Conservation (phyloP, 2,888 invertebrate genomes). For the Apamea anceps region DNA sequence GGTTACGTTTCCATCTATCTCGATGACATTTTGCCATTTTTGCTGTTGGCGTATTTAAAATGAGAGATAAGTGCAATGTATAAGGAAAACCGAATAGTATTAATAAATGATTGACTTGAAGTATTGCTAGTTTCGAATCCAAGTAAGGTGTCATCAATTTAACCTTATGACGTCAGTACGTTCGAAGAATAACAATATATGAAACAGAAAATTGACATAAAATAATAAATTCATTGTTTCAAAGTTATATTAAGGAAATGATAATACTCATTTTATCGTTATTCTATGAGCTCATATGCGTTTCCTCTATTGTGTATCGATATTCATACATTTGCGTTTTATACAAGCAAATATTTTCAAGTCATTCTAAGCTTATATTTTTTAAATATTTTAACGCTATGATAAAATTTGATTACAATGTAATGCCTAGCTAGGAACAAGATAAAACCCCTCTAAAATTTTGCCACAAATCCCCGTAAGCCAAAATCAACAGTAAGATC, state of each 20-base stretch:
- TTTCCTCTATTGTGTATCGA: constrained; percentile 33
- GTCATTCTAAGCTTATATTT: not conserved
- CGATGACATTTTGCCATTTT: not conserved
- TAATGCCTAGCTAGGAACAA: constrained; percentile 5
- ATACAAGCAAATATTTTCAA: not conserved
- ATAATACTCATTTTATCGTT: constrained; percentile 38
- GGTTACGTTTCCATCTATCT: not conserved
- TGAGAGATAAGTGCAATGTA: not conserved
- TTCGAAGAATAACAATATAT: not conserved
- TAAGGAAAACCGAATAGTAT: constrained; percentile 13
- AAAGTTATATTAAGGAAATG: constrained; percentile 38
- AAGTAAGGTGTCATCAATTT: not conserved
- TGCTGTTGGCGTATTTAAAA: not conserved
- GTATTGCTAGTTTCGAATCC: not conserved
- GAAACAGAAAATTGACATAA: constrained; percentile 4
- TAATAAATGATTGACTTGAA: not conserved
- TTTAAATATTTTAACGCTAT: not conserved
- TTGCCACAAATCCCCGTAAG: constrained; percentile 49
- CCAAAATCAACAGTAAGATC: constrained; percentile 46
- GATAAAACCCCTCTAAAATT: constrained; percentile 23
- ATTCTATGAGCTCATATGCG: constrained; percentile 22
- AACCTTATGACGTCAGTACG: not conserved
- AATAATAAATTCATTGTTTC: constrained; percentile 11
- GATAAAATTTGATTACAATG: not conserved
- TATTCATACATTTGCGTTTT: constrained; percentile 16